Evolutionary conservation across 2,113 vertebrate species (phyloP).

Genomic region (Nyctereutes procyonoides): DNA sequence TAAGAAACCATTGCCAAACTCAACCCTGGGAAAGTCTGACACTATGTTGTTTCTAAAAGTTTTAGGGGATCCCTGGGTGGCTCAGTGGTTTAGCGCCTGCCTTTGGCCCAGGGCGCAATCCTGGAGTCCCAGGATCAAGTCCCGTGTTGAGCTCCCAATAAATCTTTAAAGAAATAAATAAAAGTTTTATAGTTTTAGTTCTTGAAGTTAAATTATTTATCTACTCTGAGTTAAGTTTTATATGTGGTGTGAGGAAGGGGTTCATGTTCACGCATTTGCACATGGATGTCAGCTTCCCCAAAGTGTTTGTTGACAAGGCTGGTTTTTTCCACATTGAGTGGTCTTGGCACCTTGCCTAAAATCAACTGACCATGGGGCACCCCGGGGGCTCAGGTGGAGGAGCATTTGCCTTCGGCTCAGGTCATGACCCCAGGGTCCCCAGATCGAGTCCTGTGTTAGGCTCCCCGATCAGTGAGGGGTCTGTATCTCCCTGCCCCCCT

Average conservation of each 20-base stretch:
- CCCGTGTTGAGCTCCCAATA: too few species aligned
- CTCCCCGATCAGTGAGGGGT: neutral
- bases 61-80: neutral
- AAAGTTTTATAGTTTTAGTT: neutral
- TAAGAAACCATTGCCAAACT: neutral
- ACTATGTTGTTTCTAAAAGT: neutral
- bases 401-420: neutral
- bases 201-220: neutral
- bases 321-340: too few species aligned
- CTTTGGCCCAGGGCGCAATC: too few species aligned
- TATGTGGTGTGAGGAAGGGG: too few species aligned
- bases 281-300: neutral
- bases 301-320: neutral
- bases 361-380: too few species aligned
- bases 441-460: rapidly evolving
- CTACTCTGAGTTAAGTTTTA: too few species aligned
- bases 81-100: too few species aligned
- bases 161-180: neutral
- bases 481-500: neutral
- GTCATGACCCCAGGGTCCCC: neutral
- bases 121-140: too few species aligned
- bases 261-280: neutral
- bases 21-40: neutral
- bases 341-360: neutral
- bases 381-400: neutral